phyloP scores from a whole-genome alignment of 2,113 vertebrate species.

The Callopanchax toddi region DNA sequence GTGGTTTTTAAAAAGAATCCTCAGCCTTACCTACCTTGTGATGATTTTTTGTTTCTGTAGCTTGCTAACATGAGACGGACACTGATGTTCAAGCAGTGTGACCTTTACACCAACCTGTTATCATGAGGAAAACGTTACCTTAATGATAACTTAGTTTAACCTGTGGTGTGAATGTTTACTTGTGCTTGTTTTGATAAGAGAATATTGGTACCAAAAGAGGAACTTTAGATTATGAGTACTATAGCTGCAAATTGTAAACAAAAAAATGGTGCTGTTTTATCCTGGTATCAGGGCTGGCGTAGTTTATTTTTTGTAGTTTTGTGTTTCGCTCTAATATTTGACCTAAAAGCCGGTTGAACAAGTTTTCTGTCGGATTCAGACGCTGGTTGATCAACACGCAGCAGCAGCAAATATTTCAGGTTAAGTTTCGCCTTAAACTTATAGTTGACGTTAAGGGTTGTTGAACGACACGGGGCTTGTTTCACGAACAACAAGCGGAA shows the following conservation, averaged over 20 bases:
- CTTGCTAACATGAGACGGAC: background rate
- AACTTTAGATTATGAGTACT: background rate
- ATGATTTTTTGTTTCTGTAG: too few species aligned
- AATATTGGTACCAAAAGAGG: background rate
- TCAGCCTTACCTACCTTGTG: too few species aligned
- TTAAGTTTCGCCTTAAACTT: background rate
- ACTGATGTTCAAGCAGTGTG: background rate
- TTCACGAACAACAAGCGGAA: constrained; percentile 6
- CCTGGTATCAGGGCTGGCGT: background rate
- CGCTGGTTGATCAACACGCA: too few species aligned
- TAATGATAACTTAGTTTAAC: background rate
- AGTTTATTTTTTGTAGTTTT: background rate
- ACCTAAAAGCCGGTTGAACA: background rate
- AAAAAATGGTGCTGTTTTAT: too few species aligned
- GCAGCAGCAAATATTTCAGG: background rate
- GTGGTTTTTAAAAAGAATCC: constrained; percentile 18
- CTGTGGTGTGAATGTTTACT: background rate
- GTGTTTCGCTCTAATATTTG: background rate
- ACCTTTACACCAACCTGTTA: background rate
- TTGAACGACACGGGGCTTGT: background rate
- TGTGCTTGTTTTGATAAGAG: background rate
- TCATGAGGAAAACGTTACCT: background rate
- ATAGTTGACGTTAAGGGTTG: background rate
- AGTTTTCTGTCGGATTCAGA: background rate
- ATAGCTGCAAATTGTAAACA: too few species aligned